phyloP scores from a whole-genome alignment of 1,140 invertebrate genomes.

The Chrysoperla carnea region DNA sequence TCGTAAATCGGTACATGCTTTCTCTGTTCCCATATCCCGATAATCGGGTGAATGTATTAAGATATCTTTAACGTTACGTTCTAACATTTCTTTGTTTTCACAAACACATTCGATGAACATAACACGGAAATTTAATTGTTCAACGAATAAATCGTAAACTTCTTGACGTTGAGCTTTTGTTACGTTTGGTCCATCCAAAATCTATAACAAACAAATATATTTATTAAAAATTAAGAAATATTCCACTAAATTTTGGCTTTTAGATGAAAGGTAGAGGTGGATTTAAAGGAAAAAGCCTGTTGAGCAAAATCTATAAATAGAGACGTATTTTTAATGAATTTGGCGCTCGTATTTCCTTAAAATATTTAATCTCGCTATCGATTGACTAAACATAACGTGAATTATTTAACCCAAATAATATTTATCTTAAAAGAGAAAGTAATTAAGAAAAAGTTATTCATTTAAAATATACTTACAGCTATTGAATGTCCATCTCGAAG shows the following conservation, averaged over 20 bases:
- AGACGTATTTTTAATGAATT: too few relatives aligned
- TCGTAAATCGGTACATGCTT: slow-evolving; percentile 65
- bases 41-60: slow-evolving; percentile 85
- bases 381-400: too few relatives aligned
- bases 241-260: not conserved
- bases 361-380: too few relatives aligned
- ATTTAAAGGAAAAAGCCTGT: too few relatives aligned
- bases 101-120: slow-evolving; percentile 89
- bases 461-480: slow-evolving; percentile 41
- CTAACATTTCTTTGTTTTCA: slow-evolving; percentile 62
- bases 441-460: not conserved
- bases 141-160: slow-evolving; percentile 53
- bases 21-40: slow-evolving; percentile 49
- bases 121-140: slow-evolving; percentile 62
- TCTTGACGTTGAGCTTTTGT: slow-evolving; percentile 59
- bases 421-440: not conserved
- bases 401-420: too few relatives aligned
- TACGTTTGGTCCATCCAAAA: slow-evolving; percentile 88
- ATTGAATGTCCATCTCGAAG: slow-evolving; percentile 58
- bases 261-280: not conserved
- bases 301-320: too few relatives aligned
- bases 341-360: too few relatives aligned
- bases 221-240: slow-evolving; percentile 2
- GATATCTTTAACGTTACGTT: slow-evolving; percentile 78
- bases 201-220: slow-evolving; percentile 30